Evolutionary conservation across 2,888 invertebrate genomes (phyloP).

Genomic region (Stenodema calcarata): DNA sequence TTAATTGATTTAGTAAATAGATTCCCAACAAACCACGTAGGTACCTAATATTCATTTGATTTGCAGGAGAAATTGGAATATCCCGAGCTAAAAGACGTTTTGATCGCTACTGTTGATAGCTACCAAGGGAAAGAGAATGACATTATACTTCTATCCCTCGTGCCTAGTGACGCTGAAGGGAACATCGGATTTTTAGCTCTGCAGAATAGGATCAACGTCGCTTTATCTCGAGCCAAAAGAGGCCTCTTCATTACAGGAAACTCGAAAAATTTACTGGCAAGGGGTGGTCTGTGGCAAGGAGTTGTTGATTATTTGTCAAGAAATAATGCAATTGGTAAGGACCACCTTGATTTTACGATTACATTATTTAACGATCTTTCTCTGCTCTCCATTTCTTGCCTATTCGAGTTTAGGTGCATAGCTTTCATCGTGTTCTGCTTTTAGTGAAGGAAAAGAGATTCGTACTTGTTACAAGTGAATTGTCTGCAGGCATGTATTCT

Average conservation of each 20-base stretch:
- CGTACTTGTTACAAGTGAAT: too few relatives aligned
- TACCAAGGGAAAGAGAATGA: constrained; percentile 83
- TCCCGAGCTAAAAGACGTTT: constrained; percentile 46
- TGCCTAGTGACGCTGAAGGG: constrained; percentile 73
- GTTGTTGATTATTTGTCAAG: constrained; percentile 63
- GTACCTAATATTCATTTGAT: background rate
- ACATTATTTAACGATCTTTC: too few relatives aligned
- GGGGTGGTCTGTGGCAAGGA: constrained; percentile 67
- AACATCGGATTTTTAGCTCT: constrained; percentile 75
- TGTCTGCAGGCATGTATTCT: too few relatives aligned
- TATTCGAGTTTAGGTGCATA: too few relatives aligned
- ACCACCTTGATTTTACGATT: background rate
- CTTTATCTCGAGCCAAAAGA: constrained; percentile 74
- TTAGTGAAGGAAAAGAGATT: too few relatives aligned
- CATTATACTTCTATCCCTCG: constrained; percentile 79
- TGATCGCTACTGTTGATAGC: constrained; percentile 73
- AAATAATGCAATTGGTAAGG: background rate
- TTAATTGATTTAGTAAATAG: background rate
- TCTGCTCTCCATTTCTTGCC: too few relatives aligned
- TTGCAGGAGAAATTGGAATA: constrained; percentile 23
- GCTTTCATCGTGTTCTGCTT: too few relatives aligned
- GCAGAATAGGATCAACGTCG: constrained; percentile 75
- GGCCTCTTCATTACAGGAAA: constrained; percentile 79
- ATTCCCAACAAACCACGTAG: too few relatives aligned
- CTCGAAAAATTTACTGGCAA: constrained; percentile 66